phyloP scores from a whole-genome alignment of 2,113 vertebrate species.

The Oncorhynchus nerka region DNA sequence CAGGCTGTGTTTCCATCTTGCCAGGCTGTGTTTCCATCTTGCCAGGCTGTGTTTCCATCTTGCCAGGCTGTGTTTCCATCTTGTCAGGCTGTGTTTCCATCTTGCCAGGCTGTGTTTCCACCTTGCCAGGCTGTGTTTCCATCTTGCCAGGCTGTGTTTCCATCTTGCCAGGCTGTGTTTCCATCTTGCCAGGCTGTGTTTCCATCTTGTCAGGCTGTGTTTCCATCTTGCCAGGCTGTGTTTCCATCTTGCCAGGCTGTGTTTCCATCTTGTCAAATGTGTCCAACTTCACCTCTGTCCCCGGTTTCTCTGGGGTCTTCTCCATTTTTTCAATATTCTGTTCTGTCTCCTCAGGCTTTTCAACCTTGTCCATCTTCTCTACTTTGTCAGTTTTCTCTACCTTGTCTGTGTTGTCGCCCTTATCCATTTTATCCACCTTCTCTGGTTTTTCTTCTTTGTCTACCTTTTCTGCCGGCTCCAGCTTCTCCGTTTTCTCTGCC shows the following conservation, averaged over 20 bases:
- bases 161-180: too few species aligned
- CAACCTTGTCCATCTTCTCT: constrained; percentile 23
- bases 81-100: too few species aligned
- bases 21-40: too few species aligned
- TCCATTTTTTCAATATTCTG: constrained; percentile 38
- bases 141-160: constrained; percentile 23
- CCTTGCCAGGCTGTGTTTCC: too few species aligned
- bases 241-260: too few species aligned
- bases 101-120: too few species aligned
- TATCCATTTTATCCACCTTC: constrained; percentile 20
- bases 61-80: too few species aligned
- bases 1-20: too few species aligned
- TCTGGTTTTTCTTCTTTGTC: constrained; percentile 17
- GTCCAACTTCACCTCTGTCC: constrained; percentile 26
- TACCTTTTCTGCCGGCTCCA: constrained; percentile 8
- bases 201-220: too few species aligned
- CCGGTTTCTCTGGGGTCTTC: constrained; percentile 39
- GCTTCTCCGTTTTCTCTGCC: constrained; percentile 15
- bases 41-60: too few species aligned
- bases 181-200: too few species aligned
- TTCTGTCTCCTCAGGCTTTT: constrained; percentile 38
- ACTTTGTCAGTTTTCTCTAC: constrained; percentile 10
- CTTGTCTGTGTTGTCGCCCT: constrained; percentile 19
- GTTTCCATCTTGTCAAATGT: background rate
- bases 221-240: too few species aligned